A percentile compares a stretch with the other conserved stretches of the same genome.
phyloP scores from a whole-genome alignment of 2,113 vertebrate genomes.

The Brevimyrus niger region DNA sequence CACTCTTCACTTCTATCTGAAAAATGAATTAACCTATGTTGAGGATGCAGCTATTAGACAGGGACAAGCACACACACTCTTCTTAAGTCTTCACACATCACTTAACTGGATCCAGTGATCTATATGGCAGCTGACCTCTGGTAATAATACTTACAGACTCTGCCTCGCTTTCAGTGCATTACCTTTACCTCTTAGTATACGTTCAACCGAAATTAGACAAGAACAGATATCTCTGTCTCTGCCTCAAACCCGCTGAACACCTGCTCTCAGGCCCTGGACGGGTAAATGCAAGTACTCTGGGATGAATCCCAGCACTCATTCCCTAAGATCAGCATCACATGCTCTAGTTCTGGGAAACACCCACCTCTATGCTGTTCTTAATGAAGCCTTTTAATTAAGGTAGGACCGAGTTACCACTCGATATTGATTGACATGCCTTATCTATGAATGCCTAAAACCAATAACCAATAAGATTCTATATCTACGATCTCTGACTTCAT shows the following conservation, averaged over 20 bases:
- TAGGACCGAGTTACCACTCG: neutral
- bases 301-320: neutral
- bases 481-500: neutral
- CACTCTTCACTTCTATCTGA: neutral
- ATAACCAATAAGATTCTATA: neutral
- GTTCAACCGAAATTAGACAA: neutral
- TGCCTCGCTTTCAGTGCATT: neutral
- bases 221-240: neutral
- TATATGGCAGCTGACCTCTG: neutral
- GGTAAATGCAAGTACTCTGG: neutral
- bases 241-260: neutral
- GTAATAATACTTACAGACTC: neutral
- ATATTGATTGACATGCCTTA: neutral
- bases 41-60: neutral
- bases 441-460: neutral
- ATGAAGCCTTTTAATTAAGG: neutral
- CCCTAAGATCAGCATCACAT: neutral
- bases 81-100: neutral
- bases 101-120: neutral
- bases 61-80: neutral
- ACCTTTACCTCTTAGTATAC: neutral
- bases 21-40: neutral
- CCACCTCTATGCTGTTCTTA: neutral
- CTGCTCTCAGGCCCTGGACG: neutral
- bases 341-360: neutral